Percentiles rank a stretch among this genome's conserved stretches.
phyloP scores from a whole-genome alignment of 2,888 invertebrate species.

The Spisula subtruncata region DNA sequence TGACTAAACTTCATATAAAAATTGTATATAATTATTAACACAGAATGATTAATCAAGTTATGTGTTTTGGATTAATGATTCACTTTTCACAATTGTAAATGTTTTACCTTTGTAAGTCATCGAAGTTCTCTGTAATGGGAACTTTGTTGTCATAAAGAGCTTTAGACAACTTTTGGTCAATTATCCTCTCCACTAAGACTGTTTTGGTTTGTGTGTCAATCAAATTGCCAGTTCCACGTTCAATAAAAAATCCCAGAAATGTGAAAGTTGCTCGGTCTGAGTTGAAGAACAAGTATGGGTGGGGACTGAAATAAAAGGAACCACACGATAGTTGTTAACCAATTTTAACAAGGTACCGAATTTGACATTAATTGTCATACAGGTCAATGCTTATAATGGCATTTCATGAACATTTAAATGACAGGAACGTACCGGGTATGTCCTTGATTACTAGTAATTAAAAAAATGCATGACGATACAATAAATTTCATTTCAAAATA shows the following conservation, averaged over 20 bases:
- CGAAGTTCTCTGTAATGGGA: constrained; percentile 83
- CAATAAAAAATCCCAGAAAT: constrained; percentile 85
- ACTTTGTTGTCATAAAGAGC: constrained; percentile 80
- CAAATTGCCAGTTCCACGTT: constrained; percentile 77
- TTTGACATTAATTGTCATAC: no score
- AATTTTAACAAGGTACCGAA: no score
- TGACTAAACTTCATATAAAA: no score
- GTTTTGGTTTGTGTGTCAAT: constrained; percentile 80
- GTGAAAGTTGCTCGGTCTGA: constrained; percentile 83
- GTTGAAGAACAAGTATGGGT: constrained; percentile 87
- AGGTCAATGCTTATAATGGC: no score
- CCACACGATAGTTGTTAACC: no score
- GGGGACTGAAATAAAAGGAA: constrained; percentile 78
- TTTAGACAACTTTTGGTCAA: constrained; percentile 76
- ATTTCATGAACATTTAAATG: not conserved
- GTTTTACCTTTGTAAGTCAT: constrained; percentile 80
- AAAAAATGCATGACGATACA: no score
- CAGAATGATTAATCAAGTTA: no score
- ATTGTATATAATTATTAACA: no score
- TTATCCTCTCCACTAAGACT: constrained; percentile 78
- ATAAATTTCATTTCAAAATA: no score
- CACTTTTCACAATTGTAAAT: not conserved
- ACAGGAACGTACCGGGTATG: no score
- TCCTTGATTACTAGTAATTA: no score
- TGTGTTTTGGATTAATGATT: no score